These are phyloP conservation scores for Tiaroga cobitis DNA, from an alignment of 2,797 vertebrate genomes.

Conservation along the genomic window DNA sequence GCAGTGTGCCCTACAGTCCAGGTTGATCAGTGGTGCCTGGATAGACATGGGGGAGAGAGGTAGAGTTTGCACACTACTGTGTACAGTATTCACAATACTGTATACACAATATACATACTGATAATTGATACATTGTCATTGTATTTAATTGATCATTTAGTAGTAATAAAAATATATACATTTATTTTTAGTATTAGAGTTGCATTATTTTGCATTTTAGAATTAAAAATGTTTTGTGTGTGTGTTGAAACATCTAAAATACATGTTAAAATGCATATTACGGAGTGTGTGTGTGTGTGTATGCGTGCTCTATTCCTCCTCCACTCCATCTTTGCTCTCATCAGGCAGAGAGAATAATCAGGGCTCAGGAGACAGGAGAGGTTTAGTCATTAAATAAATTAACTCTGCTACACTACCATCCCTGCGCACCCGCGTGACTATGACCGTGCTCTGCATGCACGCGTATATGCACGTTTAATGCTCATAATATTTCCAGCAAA, in stretches of 20 bases:
- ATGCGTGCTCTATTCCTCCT: conserved; percentile 26
- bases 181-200: not conserved
- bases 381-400: conserved; percentile 85
- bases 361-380: conserved; percentile 79
- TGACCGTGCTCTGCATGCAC: conserved; percentile 73
- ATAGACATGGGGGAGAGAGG: conserved; percentile 28
- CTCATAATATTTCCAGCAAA: not conserved
- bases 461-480: conserved; percentile 24
- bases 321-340: conserved; percentile 76
- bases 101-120: not conserved
- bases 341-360: conserved; percentile 82
- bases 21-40: conserved; percentile 38
- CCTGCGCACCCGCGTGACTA: conserved; percentile 71
- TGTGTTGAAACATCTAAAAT: not conserved
- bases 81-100: too few relatives aligned
- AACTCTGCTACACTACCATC: conserved; percentile 80
- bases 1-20: conserved; percentile 51
- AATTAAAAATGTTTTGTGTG: too few relatives aligned
- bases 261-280: conserved; percentile 14
- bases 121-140: not conserved
- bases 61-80: conserved; percentile 6
- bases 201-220: not conserved
- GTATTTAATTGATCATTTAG: not conserved
- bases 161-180: not conserved
- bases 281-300: conserved; percentile 6